A percentile compares a stretch with the other conserved stretches of the same genome.
Evolutionary conservation across 2,888 invertebrate species (phyloP).

Genomic region (Colostygia pectinataria): DNA sequence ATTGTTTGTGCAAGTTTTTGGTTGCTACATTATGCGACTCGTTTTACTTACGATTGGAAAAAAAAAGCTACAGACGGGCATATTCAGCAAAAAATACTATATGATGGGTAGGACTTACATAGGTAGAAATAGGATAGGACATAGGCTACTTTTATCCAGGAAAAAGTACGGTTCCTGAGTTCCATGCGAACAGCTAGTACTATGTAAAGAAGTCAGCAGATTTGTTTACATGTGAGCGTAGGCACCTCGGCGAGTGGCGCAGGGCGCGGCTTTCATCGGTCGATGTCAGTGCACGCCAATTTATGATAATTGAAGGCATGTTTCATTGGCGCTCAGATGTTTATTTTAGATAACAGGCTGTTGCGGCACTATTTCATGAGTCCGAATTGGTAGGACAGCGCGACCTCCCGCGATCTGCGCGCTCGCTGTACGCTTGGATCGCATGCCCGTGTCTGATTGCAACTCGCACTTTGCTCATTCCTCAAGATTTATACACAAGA

Average conservation of each 20-base stretch:
- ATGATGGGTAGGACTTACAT: too few relatives aligned
- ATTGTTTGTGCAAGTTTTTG: too few relatives aligned
- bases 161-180: too few relatives aligned
- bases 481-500: constrained; percentile 66
- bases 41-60: too few relatives aligned
- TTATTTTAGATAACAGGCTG: constrained; percentile 80
- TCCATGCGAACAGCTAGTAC: too few relatives aligned
- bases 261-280: constrained; percentile 69
- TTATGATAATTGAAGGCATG: constrained; percentile 83
- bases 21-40: too few relatives aligned
- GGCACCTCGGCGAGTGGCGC: constrained; percentile 50
- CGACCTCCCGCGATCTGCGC: constrained; percentile 72
- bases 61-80: too few relatives aligned
- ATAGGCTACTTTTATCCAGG: too few relatives aligned
- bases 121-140: too few relatives aligned
- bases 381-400: constrained; percentile 71
- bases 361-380: constrained; percentile 78
- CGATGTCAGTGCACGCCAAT: constrained; percentile 75
- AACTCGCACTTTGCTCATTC: constrained; percentile 64
- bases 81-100: too few relatives aligned
- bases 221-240: constrained; percentile 58
- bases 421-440: constrained; percentile 41
- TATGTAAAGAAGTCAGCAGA: constrained; percentile 43
- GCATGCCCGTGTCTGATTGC: constrained; percentile 61
- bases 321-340: constrained; percentile 80